Conservation (phyloP, 2,888 invertebrate species). For the Clivina fossor region DNA sequence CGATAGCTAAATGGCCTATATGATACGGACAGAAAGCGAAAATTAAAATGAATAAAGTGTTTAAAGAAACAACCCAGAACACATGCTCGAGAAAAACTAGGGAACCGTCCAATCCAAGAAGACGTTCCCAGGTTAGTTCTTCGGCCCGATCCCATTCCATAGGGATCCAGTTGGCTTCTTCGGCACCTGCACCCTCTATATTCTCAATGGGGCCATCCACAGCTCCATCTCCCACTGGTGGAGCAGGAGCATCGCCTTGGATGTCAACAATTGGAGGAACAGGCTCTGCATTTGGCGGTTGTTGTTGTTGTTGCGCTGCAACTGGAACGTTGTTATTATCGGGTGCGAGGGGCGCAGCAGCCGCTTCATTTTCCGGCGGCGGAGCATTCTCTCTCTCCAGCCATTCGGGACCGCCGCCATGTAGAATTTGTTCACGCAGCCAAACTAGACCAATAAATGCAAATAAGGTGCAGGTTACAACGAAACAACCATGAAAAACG, state of each 20-base stretch:
- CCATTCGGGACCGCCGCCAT: slow-evolving; percentile 98
- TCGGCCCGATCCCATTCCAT: slow-evolving; percentile 99
- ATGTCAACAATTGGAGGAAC: slow-evolving; percentile 47
- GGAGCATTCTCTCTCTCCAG: slow-evolving; percentile 72
- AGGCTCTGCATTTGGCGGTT: slow-evolving; percentile 39
- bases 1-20: slow-evolving; percentile 84
- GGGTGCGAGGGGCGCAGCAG: slow-evolving; percentile 41
- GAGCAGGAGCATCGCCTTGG: slow-evolving; percentile 39
- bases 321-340: slow-evolving; percentile 53
- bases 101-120: slow-evolving; percentile 94
- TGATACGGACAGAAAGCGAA: slow-evolving; percentile 98
- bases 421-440: slow-evolving; percentile 96
- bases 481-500: slow-evolving; percentile 94
- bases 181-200: slow-evolving; percentile 64
- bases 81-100: slow-evolving; percentile 97
- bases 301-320: slow-evolving; percentile 48
- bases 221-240: slow-evolving; percentile 54
- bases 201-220: slow-evolving; percentile 46
- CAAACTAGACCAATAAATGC: slow-evolving; percentile 97
- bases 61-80: slow-evolving; percentile 97
- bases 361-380: slow-evolving; percentile 49
- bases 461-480: slow-evolving; percentile 93
- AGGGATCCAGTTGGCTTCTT: slow-evolving; percentile 94
- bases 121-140: slow-evolving; percentile 96
- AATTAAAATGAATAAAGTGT: slow-evolving; percentile 93